Evolutionary conservation across 2,797 vertebrate genomes (phyloP).

Genomic region (Aphelocoma californica): DNA sequence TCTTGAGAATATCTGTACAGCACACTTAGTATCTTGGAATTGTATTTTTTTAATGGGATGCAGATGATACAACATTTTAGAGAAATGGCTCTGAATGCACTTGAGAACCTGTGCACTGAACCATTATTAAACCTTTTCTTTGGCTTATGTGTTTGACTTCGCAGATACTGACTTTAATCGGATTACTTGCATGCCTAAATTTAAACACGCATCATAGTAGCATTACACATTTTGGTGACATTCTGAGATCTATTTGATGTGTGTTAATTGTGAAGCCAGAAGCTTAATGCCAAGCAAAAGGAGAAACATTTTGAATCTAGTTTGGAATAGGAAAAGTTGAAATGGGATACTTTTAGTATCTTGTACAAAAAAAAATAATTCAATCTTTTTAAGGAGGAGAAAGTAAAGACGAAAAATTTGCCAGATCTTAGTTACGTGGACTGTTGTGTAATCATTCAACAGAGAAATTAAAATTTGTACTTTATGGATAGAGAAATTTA

Average conservation of each 20-base stretch:
- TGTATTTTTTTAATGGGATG: not conserved
- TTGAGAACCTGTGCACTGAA: not conserved
- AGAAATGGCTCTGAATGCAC: not conserved
- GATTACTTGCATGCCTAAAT: constrained; percentile 10
- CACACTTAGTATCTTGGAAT: not conserved
- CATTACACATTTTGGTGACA: not conserved
- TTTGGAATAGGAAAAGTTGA: not conserved
- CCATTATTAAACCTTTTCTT: not conserved
- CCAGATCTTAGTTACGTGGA: not conserved
- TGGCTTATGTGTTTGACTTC: not conserved
- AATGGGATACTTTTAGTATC: not conserved
- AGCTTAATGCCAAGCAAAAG: not conserved
- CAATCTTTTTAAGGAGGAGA: not conserved
- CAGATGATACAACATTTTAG: not conserved
- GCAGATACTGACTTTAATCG: not conserved
- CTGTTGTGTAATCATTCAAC: not conserved
- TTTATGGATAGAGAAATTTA: not conserved
- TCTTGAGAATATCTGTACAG: not conserved
- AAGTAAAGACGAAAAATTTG: not conserved
- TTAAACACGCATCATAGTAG: not conserved
- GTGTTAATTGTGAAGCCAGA: not conserved
- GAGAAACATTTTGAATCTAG: not conserved
- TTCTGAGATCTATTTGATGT: not conserved
- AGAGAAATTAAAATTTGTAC: not conserved
- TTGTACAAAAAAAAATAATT: not conserved